phyloP scores from a whole-genome alignment of 2,797 vertebrate genomes.

The Ambastaia sidthimunki region DNA sequence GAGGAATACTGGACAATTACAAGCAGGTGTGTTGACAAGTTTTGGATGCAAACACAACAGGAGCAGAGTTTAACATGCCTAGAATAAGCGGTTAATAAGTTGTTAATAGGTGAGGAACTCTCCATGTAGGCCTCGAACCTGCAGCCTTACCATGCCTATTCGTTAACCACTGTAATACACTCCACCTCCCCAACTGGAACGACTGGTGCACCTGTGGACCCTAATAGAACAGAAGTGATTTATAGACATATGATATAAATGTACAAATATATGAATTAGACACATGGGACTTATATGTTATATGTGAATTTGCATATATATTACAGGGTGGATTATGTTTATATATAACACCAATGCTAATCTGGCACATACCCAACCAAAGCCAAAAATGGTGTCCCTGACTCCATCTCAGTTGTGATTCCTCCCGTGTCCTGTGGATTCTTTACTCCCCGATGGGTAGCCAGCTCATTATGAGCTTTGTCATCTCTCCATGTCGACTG shows the following conservation, averaged over 20 bases:
- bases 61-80: background rate
- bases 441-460: slow-evolving; percentile 35
- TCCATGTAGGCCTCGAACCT: too few relatives aligned
- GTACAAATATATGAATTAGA: background rate
- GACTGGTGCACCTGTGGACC: too few relatives aligned
- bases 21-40: background rate
- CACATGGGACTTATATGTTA: background rate
- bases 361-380: background rate
- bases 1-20: background rate
- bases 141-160: background rate
- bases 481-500: slow-evolving; percentile 55
- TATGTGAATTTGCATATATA: background rate
- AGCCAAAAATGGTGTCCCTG: background rate
- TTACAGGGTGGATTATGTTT: too few relatives aligned
- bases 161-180: background rate
- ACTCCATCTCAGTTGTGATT: background rate
- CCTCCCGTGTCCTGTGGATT: background rate
- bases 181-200: background rate
- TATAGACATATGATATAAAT: background rate
- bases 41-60: background rate
- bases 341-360: background rate
- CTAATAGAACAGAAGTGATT: background rate
- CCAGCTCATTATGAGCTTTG: slow-evolving; percentile 62
- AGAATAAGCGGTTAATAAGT: background rate
- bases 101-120: background rate